phyloP scores from a whole-genome alignment of 1,140 invertebrate species.

The Ips typographus region DNA sequence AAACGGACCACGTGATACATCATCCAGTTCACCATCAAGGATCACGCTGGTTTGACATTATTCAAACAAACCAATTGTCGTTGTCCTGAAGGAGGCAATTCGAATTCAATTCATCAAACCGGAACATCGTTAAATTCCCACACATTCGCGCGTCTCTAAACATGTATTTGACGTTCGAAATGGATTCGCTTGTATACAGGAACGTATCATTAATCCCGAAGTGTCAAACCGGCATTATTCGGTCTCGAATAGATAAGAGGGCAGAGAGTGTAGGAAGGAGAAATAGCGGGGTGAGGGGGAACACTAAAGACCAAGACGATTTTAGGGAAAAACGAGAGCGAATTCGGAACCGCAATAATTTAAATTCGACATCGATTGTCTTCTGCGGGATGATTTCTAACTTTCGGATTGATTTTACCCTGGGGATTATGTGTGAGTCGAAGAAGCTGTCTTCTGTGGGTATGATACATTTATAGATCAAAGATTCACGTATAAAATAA shows the following conservation, averaged over 20 bases:
- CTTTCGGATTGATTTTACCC: too few species aligned
- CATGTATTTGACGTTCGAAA: constrained; percentile 15
- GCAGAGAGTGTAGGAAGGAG: neutral
- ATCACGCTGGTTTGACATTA: too few species aligned
- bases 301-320: neutral
- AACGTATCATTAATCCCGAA: constrained; percentile 9
- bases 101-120: constrained; percentile 9
- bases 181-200: constrained; percentile 2
- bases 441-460: too few species aligned
- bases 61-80: too few species aligned
- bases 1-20: too few species aligned
- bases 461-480: too few species aligned
- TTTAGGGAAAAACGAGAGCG: neutral
- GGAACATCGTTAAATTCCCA: constrained; percentile 4
- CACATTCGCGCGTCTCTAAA: constrained; percentile 3
- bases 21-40: too few species aligned
- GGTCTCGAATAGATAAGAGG: neutral
- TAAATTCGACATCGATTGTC: constrained; percentile 14
- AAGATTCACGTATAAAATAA: too few species aligned
- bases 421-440: too few species aligned
- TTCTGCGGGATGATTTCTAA: neutral
- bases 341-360: constrained; percentile 16
- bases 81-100: neutral
- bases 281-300: neutral
- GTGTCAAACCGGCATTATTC: constrained; percentile 12